Evolutionary conservation across 2,113 vertebrate species (phyloP), one percentile per base, ranked within the genome.

Genomic region (Leptodactylus fuscus): DNA sequence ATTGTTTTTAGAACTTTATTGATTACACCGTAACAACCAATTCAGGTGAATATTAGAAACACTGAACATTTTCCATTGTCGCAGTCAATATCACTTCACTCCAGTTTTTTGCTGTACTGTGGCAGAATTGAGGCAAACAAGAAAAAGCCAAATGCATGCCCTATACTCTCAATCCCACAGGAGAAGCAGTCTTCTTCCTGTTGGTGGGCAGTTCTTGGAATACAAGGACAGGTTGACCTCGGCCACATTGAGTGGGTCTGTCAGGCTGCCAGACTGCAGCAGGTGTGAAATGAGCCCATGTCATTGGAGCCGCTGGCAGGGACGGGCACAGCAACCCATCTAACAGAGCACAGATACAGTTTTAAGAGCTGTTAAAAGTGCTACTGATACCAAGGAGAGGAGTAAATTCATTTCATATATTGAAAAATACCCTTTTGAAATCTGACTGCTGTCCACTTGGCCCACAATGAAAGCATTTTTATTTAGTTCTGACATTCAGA

Each of bases 321-420:
- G 51, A 58, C 7, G 24, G 74, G 46, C 83, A 48, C 55, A 69
- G 58, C 58, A 49, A 48, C 74, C 82, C 82, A 18, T 77, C n/a
- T 51, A 70, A 41, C 44, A 78, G 46, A 78, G 74, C 22, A 41
- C 44, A 70, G 32, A 76, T 62, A 76, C 41, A 69, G 15, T 69
- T 82, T 71, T 82, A 83, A 70, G 87, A 87, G 44, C 58, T 90
- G 75, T 88, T 82, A 75, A 53, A 69, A 62, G 0, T 53, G 69
- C 60, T 79, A 51, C 3, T 0, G 0, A 69, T 18, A 32, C 46
- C 49, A 32, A 27, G 44, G 49, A 55, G 4, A 41, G 2, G 24
- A 62, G 36, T 24, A 29, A 49, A 81, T 69, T 29, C 38, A 81
- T 29, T 36, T 22, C 77, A 60, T 80, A 60, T 41, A 41, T 27